phyloP scores from a whole-genome alignment of 1,140 invertebrate species.

The Daktulosphaira vitifoliae region DNA sequence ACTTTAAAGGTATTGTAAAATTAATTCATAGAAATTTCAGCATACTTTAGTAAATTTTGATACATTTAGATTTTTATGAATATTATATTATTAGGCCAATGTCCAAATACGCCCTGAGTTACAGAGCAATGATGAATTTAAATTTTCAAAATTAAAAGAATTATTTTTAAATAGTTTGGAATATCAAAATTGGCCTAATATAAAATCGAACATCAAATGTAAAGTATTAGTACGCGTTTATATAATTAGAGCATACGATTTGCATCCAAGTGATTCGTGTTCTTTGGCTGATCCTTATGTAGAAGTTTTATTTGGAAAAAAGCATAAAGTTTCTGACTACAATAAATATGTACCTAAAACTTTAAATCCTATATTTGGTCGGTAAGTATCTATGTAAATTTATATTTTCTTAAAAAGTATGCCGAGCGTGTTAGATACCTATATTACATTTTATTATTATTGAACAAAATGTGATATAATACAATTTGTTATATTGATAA shows the following conservation, averaged over 20 bases:
- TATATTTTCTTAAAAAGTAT: no score
- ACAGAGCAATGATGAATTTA: background rate
- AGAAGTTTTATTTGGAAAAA: conserved; percentile 57
- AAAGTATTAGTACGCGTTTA: conserved; percentile 56
- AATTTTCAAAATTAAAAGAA: background rate
- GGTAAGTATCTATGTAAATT: conserved; percentile 49
- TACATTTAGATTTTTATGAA: background rate
- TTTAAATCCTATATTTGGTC: conserved; percentile 78
- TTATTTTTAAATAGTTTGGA: background rate
- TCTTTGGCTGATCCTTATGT: conserved; percentile 74
- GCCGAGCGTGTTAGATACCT: no score
- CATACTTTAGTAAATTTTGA: background rate
- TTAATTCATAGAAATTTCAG: no score
- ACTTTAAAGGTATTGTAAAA: conserved; percentile 7
- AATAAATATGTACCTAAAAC: conserved; percentile 67
- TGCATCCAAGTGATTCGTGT: conserved; percentile 62
- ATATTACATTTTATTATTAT: no score
- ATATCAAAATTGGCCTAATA: background rate
- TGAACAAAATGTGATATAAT: no score
- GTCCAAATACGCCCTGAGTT: background rate
- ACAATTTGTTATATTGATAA: no score
- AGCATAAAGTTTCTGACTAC: conserved; percentile 55
- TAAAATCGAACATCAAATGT: conserved; percentile 18
- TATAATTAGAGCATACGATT: conserved; percentile 59
- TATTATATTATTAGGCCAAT: conserved; percentile 9